Evolutionary conservation across 1,140 invertebrate species (phyloP), one percentile per base, ranked within the genome.

Genomic region (Apis laboriosa): DNA sequence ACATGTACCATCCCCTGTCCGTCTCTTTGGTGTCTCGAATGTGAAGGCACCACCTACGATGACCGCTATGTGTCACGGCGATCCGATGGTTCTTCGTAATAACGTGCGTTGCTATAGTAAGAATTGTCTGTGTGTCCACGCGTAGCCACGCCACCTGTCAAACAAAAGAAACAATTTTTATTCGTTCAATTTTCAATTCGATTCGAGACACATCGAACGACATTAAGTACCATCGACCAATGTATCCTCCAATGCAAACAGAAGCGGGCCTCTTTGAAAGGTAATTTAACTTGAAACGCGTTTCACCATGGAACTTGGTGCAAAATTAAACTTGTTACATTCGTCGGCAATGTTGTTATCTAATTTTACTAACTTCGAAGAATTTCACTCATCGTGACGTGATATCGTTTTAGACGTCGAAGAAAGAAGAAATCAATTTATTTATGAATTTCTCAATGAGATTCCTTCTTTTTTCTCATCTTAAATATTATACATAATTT

Each of bases 81-180:
- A 96, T 95, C 76, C 96, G 94, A 86, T 95, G 95, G 92, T 96
- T 95, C 83, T 95, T 93, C 58, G 95, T 95, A 75, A 95, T 95
- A 51, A 95, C 94, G 92, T 95, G 93, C 83, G 88, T 92, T 58
- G 95, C 95, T 83, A 96, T 95, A 53, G 95, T 95, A 61, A 96
- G 89, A 74, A 95, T 96, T 49, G 96, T 95, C 88, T 96, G 95
- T 58, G 95, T 96, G 89, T 96, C 96, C 43, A 96, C 95, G 60
- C 95, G 90, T 7, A 96, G 92, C 94, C 95, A 96, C 67, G 96
- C 96, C 75, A 96, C 95, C 95, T 96, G 88, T 8, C 92, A 92
- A 82, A 89, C 67, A 89, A 49, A 60, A 56, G 4, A 73, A 53
- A n/a, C 49, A 5, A 68, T n/a, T 68, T 70, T 43, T 17, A 17